phyloP scores from a whole-genome alignment of 2,888 invertebrate species.

The Agapostemon virescens region DNA sequence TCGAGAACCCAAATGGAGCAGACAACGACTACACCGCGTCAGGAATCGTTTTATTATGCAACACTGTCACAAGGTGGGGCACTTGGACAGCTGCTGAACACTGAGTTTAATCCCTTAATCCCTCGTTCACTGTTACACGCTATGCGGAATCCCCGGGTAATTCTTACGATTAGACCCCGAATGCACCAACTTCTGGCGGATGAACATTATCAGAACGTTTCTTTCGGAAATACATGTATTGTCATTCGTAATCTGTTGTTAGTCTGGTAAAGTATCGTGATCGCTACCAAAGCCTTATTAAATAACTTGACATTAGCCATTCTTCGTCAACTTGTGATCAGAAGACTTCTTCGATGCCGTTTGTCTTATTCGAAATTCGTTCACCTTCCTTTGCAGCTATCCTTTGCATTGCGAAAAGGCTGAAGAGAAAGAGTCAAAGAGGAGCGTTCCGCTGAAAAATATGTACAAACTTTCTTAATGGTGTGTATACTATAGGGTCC shows the following conservation, averaged over 20 bases:
- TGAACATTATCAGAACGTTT: not conserved
- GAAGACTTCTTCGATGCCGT: too few relatives aligned
- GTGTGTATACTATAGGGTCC: too few relatives aligned
- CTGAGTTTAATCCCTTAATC: slow-evolving; percentile 14
- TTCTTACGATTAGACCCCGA: not conserved
- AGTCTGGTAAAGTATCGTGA: too few relatives aligned
- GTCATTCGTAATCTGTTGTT: not conserved
- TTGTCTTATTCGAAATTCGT: too few relatives aligned
- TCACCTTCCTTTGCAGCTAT: too few relatives aligned
- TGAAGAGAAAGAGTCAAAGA: too few relatives aligned
- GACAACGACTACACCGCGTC: not conserved
- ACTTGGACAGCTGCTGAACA: slow-evolving; percentile 17
- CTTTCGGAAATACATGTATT: not conserved
- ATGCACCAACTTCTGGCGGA: not conserved
- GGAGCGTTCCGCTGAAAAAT: too few relatives aligned
- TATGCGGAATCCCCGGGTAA: not conserved
- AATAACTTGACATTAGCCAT: too few relatives aligned
- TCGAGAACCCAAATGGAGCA: slow-evolving; percentile 7
- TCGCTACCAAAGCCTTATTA: too few relatives aligned
- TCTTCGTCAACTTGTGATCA: too few relatives aligned
- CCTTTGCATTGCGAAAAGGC: too few relatives aligned
- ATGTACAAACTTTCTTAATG: too few relatives aligned
- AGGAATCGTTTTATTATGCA: slow-evolving; percentile 9
- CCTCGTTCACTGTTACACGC: not conserved
- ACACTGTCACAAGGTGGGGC: not conserved